Evolutionary conservation across 2,797 vertebrate genomes (phyloP), one percentile per base, ranked within the genome.

Genomic region (Schizopygopsis malacanthus): DNA sequence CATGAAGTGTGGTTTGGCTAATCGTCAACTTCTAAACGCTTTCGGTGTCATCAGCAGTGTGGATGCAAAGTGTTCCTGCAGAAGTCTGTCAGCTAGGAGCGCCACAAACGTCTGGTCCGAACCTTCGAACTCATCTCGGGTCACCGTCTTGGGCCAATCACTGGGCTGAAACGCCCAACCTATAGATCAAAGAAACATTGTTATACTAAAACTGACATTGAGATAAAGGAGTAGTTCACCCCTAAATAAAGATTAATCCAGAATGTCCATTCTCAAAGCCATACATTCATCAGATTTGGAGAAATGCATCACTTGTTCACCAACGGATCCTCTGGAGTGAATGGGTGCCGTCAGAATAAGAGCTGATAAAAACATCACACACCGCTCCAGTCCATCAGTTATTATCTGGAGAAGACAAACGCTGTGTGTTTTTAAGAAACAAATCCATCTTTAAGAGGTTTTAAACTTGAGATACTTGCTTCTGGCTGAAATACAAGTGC

Each of bases 91-190:
- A 2, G 90, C 73, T 50, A 96, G 93, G 61, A 96, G 85, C 39
- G 93, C 94, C 87, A 94, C 54, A 81, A 96, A 96, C 0, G 95
- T 95, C 41, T 90, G 89, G 3, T 90, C 85, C 0, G 94, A 94
- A 71, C 91, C 90, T 3, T 93, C 92, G 16, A 95, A 95, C 6
- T 28, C 85, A 7, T 82, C 73, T 41, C 91, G 85, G 0, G 90
- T 90, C 81, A 94, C 76, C 0, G 88, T 92, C 37, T 87, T 84
- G 0, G 94, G 93, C 94, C 94, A 95, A 6, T 87, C 80, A 0
- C 82, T 92, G 6, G 95, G 94, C 90, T 95, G 95, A 86, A 95
- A 95, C 18, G 92, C 94, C 95, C 95, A 95, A 88, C 94, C 94
- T 96, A 10, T 0, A 10, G 0, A 75, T 6, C 65, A 10, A 3